Percentiles rank a stretch among this genome's conserved stretches.
These are phyloP conservation scores for Piscicola geometra DNA, from an alignment of 2,888 invertebrate genomes.

Conservation along the genomic window DNA sequence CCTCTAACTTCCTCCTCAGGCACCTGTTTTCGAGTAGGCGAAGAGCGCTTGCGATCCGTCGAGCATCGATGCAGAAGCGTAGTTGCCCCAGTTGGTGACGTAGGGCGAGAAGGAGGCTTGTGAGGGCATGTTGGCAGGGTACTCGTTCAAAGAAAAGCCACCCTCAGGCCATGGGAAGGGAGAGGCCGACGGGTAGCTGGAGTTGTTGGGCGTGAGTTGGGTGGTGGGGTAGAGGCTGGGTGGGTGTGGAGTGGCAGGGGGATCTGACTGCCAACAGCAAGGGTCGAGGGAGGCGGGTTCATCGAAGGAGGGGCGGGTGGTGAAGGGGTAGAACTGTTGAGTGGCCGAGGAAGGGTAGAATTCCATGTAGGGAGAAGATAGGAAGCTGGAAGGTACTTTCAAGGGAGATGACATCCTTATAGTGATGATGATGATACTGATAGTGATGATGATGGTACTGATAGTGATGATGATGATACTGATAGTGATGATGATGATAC, in stretches of 20 bases:
- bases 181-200: slow-evolving; percentile 27
- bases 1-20: neutral
- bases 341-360: neutral
- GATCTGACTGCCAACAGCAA: slow-evolving; percentile 27
- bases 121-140: slow-evolving; percentile 5
- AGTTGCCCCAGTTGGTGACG: slow-evolving; percentile 21
- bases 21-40: slow-evolving; percentile 15
- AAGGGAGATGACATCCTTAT: neutral
- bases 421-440: too few species aligned
- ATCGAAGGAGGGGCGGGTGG: neutral
- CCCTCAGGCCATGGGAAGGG: slow-evolving; percentile 34
- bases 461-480: too few species aligned
- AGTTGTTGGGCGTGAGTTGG: slow-evolving; percentile 6
- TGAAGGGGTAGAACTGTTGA: neutral
- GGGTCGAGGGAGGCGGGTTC: neutral
- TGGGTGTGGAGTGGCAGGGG: slow-evolving; percentile 17
- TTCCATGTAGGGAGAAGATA: neutral
- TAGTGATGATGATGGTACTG: too few species aligned
- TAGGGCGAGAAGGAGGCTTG: slow-evolving; percentile 30
- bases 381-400: neutral
- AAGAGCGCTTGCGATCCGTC: slow-evolving; percentile 20
- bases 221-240: neutral
- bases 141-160: slow-evolving; percentile 25
- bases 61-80: neutral
- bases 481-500: too few species aligned